phyloP scores from a whole-genome alignment of 2,888 invertebrate species.

The Cosmorhoe ocellata region DNA sequence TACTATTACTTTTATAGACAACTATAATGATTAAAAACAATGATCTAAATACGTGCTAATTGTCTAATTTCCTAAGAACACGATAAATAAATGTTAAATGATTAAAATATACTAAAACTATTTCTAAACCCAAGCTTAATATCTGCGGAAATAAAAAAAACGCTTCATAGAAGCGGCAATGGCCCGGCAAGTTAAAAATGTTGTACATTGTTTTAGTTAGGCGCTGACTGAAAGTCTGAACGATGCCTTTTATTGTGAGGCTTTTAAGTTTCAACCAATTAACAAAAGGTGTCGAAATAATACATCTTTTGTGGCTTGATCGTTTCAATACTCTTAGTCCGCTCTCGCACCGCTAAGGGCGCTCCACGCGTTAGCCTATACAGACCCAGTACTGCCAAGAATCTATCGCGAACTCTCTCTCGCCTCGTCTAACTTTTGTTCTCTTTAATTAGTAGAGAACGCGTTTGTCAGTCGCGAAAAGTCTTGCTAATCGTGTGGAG shows the following conservation, averaged over 20 bases:
- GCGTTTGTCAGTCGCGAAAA: no score
- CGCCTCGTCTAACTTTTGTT: no score
- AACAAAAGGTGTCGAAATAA: background rate
- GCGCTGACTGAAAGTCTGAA: constrained; percentile 7
- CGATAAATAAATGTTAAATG: constrained; percentile 24
- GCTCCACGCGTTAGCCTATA: no score
- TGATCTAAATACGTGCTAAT: constrained; percentile 26
- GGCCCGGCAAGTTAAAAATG: constrained; percentile 54
- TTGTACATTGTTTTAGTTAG: constrained; percentile 53
- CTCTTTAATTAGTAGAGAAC: no score
- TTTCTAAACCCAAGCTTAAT: constrained; percentile 1
- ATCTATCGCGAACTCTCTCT: no score
- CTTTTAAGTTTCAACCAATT: no score
- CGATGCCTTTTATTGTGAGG: no score
- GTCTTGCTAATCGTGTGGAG: background rate
- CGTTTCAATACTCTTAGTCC: constrained; percentile 33
- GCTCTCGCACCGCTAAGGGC: background rate
- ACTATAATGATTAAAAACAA: constrained; percentile 25
- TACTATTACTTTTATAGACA: constrained; percentile 18
- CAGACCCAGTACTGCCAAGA: no score
- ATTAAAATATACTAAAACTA: constrained; percentile 18
- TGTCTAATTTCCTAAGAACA: constrained; percentile 25
- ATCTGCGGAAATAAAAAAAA: constrained; percentile 25
- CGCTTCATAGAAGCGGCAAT: constrained; percentile 75
- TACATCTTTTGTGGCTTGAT: background rate